Evolutionary conservation across 2,888 invertebrate species (phyloP), one percentile per base, ranked within the genome.

Genomic region (Drosophila anceps): DNA sequence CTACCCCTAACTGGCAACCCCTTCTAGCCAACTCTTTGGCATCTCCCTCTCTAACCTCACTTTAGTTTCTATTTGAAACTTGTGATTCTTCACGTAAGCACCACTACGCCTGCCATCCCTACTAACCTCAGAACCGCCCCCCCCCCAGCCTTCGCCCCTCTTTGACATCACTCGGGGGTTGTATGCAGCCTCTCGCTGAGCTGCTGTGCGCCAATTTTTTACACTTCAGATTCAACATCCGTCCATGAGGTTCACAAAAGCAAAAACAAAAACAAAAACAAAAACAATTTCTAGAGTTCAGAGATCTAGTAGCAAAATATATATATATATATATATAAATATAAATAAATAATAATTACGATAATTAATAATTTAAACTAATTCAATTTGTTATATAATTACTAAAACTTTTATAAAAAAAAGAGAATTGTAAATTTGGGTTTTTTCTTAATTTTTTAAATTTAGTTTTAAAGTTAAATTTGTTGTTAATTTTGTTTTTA

Each of bases 201-300:
- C 76, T 76, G 76, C 81, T 83, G 88, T 80, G 88, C 88, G 84
- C 86, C 73, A 83, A 81, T 78, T 87, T 50, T 82, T 84, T 79
- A 87, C 88, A 87, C 88, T 88, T 87, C 88, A 82, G 78, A 88
- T 86, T 85, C 51, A 82, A 87, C 82, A 87, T 87, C 87, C 87
- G 87, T 87, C 87, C 87, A 87, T 82, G 78, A 81, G 83, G 87
- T 88, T 87, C 87, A 87, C 82, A 82, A 37, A 79, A 18, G 37
- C 37, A 37, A 37, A 41, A 41, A 41, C 10, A 41, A 41, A 44
- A 24, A 24, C 24, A 24, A 35, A 33, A 33, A 33, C 33, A 35
- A 35, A 48, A 31, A 48, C 48, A 48, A 69, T 66, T 68, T 78
- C 70, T 80, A 72, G 62, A 68, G 60, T 74, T 75, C 55, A 63